A percentile compares a stretch with the other conserved stretches of the same genome.
Conservation (phyloP, 2,113 vertebrate genomes). For the Polyodon spathula region DNA sequence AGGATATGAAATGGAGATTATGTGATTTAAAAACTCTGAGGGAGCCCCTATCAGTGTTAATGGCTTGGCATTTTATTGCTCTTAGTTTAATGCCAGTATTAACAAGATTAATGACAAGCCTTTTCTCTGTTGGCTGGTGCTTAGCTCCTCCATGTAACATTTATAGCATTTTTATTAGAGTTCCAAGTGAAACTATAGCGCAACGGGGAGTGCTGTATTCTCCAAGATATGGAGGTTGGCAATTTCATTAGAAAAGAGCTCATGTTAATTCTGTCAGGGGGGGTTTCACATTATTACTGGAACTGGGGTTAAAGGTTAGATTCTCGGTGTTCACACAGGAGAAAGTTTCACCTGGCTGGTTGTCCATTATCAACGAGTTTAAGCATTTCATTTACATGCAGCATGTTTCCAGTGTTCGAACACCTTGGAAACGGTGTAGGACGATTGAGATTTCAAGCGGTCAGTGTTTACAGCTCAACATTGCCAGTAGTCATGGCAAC, state of each 20-base stretch:
- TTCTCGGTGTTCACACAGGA: too few relatives aligned
- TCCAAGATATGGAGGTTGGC: background rate
- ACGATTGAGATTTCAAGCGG: too few relatives aligned
- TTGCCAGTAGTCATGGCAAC: too few relatives aligned
- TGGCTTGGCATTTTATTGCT: slow-evolving; percentile 30
- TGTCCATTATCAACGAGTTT: too few relatives aligned
- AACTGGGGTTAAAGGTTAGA: too few relatives aligned
- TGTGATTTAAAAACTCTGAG: slow-evolving; percentile 14
- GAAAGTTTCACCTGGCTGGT: too few relatives aligned
- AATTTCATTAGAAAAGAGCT: slow-evolving; percentile 6
- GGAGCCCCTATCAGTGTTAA: slow-evolving; percentile 30
- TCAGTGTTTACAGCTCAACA: too few relatives aligned
- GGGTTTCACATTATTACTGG: background rate
- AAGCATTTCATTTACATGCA: too few relatives aligned
- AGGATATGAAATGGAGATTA: background rate
- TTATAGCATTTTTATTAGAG: slow-evolving; percentile 19
- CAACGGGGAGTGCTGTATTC: background rate
- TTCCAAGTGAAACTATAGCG: slow-evolving; percentile 13
- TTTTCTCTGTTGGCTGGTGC: slow-evolving; percentile 14
- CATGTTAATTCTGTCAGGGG: slow-evolving; percentile 10
- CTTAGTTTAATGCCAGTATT: slow-evolving; percentile 24
- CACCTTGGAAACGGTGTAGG: too few relatives aligned
- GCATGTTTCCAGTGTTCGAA: too few relatives aligned
- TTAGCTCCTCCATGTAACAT: slow-evolving; percentile 20
- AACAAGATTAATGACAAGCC: slow-evolving; percentile 31